Evolutionary conservation across 2,888 invertebrate genomes (phyloP), one percentile per base, ranked within the genome.

Genomic region (Coecobrya sp.): DNA sequence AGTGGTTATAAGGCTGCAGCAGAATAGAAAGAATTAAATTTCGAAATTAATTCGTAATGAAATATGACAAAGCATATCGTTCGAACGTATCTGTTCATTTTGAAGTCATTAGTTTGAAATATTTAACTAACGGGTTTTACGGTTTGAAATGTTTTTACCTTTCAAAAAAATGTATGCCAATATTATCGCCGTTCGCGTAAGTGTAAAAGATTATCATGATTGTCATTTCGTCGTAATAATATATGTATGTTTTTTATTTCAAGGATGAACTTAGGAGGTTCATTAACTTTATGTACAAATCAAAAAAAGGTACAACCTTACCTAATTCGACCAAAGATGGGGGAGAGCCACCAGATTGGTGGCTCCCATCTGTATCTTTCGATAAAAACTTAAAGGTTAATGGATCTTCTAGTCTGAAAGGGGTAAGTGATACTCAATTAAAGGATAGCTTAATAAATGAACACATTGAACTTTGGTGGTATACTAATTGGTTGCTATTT

Each of bases 231-330:
- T n/a, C n/a, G n/a, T n/a, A n/a, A n/a, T n/a, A n/a, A n/a, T n/a
- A n/a, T n/a, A n/a, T 59, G 19, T 81, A 25, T 79, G 30, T 45
- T 81, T 70, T 52, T 45, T 0, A 36, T 36, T 87, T 90, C 16
- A 70, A 93, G 93, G 90, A 84, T 10, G 82, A 93, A 42, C 49
- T 93, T 36, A 22, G 65, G 16, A 76, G 30, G 22, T 91, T 93
- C 27, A 82, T 93, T 22, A 10, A 19, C 1, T 93, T 87, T 42
- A 45, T 82, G 0, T 91, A 65, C 27, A 82, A 68, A 30, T 13
- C 62, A 13, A 7, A 16, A 7, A 45, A 68, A 4, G 59, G 59
- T 10, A 16, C 13, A 13, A 59, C 45, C 5, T 65, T 93, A 2
- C 86, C 90, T 16, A 16, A 13, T 42, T 27, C 25, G 36, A 65